A percentile compares a stretch with the other conserved stretches of the same genome.
These are phyloP conservation scores for Epizoanthus ramosus DNA, from an alignment of 92 coral and sea anemone species.

Conservation along the genomic window DNA sequence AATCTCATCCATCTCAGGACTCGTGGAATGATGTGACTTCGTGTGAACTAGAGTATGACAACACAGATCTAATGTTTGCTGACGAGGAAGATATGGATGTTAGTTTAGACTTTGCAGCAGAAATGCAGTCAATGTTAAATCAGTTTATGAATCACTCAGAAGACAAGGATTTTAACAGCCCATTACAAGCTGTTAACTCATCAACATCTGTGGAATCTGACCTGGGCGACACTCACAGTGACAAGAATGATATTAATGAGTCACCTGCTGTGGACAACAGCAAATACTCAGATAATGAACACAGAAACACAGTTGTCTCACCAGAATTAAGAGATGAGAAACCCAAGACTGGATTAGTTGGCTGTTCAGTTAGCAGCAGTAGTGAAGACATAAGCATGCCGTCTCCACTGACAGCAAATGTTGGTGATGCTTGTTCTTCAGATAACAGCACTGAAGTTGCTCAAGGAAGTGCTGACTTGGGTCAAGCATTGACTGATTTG, in stretches of 20 bases:
- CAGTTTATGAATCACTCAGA: constrained; percentile 39
- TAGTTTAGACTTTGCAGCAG: constrained; percentile 78
- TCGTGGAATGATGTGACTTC: constrained; percentile 18
- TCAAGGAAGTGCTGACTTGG: constrained; percentile 1
- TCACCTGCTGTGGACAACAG: background rate
- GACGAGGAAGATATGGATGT: constrained; percentile 50
- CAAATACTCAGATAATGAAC: background rate
- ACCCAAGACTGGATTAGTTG: background rate
- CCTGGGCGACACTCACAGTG: background rate
- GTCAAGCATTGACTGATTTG: constrained; percentile 26
- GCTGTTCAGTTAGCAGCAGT: too few species aligned
- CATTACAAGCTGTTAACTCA: too few species aligned
- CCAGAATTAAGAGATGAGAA: background rate
- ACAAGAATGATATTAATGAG: background rate
- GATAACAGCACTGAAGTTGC: background rate
- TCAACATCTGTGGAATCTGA: background rate
- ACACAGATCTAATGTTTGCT: constrained; percentile 49
- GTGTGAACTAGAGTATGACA: constrained; percentile 56
- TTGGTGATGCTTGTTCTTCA: constrained; percentile 2
- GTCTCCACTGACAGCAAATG: background rate
- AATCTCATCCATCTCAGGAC: constrained; percentile 5
- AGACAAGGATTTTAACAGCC: background rate
- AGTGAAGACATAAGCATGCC: too few species aligned
- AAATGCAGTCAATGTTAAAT: constrained; percentile 75
- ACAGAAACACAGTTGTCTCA: background rate